phyloP scores from a whole-genome alignment of 2,888 invertebrate species.

The Agonum fuliginosum region DNA sequence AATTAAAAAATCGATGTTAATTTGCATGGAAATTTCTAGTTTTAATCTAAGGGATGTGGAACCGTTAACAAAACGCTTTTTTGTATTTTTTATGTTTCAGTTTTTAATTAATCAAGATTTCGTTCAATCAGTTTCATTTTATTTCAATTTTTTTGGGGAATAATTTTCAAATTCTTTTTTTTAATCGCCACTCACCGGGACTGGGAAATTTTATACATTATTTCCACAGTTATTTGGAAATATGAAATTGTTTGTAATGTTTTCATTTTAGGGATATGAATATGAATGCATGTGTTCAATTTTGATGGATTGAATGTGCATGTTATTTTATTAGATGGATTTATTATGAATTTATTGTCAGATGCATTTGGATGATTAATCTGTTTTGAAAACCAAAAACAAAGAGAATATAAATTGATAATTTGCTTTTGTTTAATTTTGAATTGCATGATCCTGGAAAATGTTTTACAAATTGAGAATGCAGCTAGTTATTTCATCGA shows the following conservation, averaged over 20 bases:
- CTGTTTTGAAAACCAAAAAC: conserved; percentile 4
- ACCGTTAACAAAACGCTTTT: conserved; percentile 27
- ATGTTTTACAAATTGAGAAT: conserved; percentile 1
- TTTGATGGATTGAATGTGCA: conserved; percentile 22
- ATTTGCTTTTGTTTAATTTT: conserved; percentile 4
- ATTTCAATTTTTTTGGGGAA: conserved; percentile 8
- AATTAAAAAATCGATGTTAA: conserved; percentile 42
- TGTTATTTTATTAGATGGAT: conserved; percentile 35
- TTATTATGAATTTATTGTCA: conserved; percentile 27
- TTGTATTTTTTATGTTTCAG: conserved; percentile 28
- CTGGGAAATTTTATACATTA: conserved; percentile 17
- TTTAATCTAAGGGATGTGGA: conserved; percentile 39
- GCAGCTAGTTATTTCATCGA: no score
- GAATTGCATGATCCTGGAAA: conserved; percentile 4
- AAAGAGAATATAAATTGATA: conserved; percentile 21
- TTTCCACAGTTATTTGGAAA: conserved; percentile 14
- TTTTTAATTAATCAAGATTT: conserved; percentile 44
- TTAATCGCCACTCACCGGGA: no score
- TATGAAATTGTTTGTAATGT: conserved; percentile 28
- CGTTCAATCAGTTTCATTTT: conserved; percentile 7
- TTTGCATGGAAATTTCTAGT: conserved; percentile 40
- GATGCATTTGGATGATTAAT: conserved; percentile 40
- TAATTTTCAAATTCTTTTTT: conserved; percentile 4
- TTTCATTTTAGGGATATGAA: not conserved
- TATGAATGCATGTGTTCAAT: conserved; percentile 26